These are phyloP conservation scores for Apodemia mormo DNA, from an alignment of 2,888 invertebrate genomes.

Conservation along the genomic window DNA sequence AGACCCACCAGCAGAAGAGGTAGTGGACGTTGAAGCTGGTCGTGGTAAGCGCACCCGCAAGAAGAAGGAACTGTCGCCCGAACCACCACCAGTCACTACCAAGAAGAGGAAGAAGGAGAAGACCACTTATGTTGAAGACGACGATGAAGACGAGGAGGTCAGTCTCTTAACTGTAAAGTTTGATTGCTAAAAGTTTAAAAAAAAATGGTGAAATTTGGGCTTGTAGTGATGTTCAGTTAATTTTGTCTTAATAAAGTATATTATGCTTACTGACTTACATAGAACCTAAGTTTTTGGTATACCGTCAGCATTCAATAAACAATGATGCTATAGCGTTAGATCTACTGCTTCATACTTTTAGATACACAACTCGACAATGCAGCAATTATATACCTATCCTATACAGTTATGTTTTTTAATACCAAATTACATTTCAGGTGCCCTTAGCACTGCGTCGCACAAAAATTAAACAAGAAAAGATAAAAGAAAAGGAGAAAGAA, in stretches of 20 bases:
- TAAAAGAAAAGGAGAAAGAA: conserved; percentile 42
- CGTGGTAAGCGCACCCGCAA: conserved; percentile 73
- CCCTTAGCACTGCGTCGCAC: conserved; percentile 66
- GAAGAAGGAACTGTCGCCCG: conserved; percentile 71
- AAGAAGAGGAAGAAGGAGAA: conserved; percentile 62
- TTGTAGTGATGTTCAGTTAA: no score
- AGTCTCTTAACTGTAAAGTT: neutral
- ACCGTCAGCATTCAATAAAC: no score
- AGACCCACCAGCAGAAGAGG: conserved; percentile 40
- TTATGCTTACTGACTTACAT: no score
- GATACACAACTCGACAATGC: no score
- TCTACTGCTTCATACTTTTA: no score
- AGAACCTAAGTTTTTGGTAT: no score
- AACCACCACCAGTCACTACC: conserved; percentile 54
- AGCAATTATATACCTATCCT: no score
- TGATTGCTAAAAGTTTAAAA: no score
- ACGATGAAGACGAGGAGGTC: conserved; percentile 66
- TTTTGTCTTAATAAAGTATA: no score
- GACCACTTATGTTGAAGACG: conserved; percentile 56
- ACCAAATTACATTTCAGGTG: conserved; percentile 45
- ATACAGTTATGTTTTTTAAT: neutral
- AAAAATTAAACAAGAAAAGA: conserved; percentile 68
- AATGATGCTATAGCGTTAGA: no score
- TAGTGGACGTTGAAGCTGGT: conserved; percentile 49
- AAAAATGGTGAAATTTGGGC: no score